Percentiles rank a stretch among this genome's conserved stretches.
These are phyloP conservation scores for Melanostoma scalare DNA, from an alignment of 2,888 invertebrate species.

Conservation along the genomic window DNA sequence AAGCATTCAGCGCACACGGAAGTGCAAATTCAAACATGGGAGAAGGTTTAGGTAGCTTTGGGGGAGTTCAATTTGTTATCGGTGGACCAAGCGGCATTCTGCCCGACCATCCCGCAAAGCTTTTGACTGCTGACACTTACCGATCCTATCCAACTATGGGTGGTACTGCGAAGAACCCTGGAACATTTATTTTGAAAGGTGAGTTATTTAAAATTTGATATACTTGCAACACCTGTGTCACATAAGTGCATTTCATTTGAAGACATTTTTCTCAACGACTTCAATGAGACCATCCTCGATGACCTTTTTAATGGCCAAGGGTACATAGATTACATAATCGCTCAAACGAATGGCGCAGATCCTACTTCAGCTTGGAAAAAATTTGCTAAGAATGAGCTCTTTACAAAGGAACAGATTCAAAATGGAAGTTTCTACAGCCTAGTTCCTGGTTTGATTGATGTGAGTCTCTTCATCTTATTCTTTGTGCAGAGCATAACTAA, in stretches of 20 bases:
- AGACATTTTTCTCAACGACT: constrained; percentile 79
- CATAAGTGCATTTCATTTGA: not conserved
- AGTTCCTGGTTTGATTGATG: constrained; percentile 83
- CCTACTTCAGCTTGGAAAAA: constrained; percentile 78
- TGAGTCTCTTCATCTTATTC: constrained; percentile 75
- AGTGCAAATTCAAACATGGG: constrained; percentile 75
- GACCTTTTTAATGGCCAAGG: constrained; percentile 75
- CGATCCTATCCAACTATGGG: constrained; percentile 81
- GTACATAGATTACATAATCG: constrained; percentile 79
- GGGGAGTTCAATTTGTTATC: constrained; percentile 79
- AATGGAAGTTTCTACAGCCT: constrained; percentile 82
- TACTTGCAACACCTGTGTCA: not conserved
- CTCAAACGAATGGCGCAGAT: constrained; percentile 79
- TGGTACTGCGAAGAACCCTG: constrained; percentile 83
- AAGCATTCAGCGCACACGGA: constrained; percentile 80
- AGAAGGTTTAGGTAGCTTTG: constrained; percentile 75
- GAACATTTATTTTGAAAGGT: constrained; percentile 82
- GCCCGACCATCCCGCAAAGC: constrained; percentile 79
- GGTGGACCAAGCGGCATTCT: constrained; percentile 80
- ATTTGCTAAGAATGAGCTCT: constrained; percentile 78
- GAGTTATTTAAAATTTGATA: constrained; percentile 46
- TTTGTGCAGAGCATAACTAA: not conserved
- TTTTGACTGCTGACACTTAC: constrained; percentile 78
- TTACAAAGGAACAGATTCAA: constrained; percentile 77
- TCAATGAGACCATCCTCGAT: constrained; percentile 79